These are phyloP conservation scores for Mormyrus lacerda DNA, from an alignment of 2,113 vertebrate genomes.

Conservation along the genomic window DNA sequence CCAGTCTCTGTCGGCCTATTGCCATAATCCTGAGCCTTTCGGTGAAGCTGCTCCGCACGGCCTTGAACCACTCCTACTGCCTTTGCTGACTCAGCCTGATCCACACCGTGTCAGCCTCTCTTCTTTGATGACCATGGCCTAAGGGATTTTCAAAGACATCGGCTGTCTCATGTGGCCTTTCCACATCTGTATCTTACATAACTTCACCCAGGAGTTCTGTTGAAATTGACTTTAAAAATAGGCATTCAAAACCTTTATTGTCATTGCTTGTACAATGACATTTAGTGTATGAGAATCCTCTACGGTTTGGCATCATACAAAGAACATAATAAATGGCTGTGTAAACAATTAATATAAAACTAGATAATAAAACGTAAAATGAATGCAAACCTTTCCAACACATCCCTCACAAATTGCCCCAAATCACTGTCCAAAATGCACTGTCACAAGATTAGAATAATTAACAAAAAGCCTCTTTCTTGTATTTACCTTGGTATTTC, in stretches of 20 bases:
- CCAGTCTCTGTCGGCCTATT: not conserved
- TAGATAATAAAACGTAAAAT: not conserved
- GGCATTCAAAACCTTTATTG: not conserved
- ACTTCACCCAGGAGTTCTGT: not conserved
- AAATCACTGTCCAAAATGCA: not conserved
- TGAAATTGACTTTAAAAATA: not conserved
- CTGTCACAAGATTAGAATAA: not conserved
- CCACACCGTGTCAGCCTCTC: not conserved
- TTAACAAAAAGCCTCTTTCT: not conserved
- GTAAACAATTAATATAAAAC: not conserved
- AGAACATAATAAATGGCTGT: not conserved
- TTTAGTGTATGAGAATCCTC: not conserved
- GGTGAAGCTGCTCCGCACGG: not conserved
- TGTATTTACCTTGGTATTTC: not conserved
- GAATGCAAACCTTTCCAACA: not conserved
- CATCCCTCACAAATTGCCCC: not conserved
- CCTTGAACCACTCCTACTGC: not conserved
- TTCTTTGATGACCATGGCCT: not conserved
- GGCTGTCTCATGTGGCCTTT: not conserved
- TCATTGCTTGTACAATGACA: not conserved
- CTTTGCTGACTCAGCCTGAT: not conserved
- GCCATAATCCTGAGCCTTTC: not conserved
- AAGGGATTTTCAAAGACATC: not conserved
- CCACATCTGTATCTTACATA: not conserved
- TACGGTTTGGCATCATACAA: not conserved